Conservation (phyloP, 2,113 vertebrate genomes). For the Centropristis striata region DNA sequence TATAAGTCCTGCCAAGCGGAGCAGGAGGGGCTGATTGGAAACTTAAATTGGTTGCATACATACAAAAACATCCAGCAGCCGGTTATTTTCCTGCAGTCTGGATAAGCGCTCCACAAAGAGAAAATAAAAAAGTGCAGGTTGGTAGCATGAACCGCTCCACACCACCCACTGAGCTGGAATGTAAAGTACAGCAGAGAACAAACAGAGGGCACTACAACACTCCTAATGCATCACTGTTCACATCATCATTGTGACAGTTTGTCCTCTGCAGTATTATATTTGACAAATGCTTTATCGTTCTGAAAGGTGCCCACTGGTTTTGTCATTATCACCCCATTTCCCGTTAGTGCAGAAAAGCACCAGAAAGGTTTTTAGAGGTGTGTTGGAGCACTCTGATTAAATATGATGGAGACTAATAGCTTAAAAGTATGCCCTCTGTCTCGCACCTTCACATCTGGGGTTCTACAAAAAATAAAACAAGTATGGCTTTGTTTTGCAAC, state of each 20-base stretch:
- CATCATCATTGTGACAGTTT: slow-evolving; percentile 35
- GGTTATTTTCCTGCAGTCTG: neutral
- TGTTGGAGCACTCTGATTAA: slow-evolving; percentile 33
- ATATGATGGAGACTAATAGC: slow-evolving; percentile 59
- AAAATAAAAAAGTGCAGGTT: neutral
- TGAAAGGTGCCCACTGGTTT: slow-evolving; percentile 58
- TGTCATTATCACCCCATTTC: slow-evolving; percentile 55
- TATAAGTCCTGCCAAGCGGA: neutral
- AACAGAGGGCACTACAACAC: slow-evolving; percentile 75
- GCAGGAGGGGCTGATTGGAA: neutral
- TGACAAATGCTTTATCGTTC: slow-evolving; percentile 39
- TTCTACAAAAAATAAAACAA: slow-evolving; percentile 34
- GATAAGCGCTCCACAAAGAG: slow-evolving; percentile 1
- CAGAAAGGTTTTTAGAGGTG: slow-evolving; percentile 29
- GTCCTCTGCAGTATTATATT: slow-evolving; percentile 24
- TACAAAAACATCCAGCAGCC: slow-evolving; percentile 10
- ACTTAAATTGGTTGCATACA: neutral
- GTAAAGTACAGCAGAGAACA: slow-evolving; percentile 51
- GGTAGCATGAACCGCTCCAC: slow-evolving; percentile 11
- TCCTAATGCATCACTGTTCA: slow-evolving; percentile 35
- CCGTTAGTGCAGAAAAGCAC: slow-evolving; percentile 23
- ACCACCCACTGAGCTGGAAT: slow-evolving; percentile 45
- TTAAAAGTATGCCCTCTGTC: slow-evolving; percentile 51
- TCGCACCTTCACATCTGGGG: slow-evolving; percentile 62
- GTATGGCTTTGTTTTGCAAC: neutral